These are phyloP conservation scores for Ptychadena robeensis DNA, from an alignment of 2,797 vertebrate genomes.

Conservation along the genomic window DNA sequence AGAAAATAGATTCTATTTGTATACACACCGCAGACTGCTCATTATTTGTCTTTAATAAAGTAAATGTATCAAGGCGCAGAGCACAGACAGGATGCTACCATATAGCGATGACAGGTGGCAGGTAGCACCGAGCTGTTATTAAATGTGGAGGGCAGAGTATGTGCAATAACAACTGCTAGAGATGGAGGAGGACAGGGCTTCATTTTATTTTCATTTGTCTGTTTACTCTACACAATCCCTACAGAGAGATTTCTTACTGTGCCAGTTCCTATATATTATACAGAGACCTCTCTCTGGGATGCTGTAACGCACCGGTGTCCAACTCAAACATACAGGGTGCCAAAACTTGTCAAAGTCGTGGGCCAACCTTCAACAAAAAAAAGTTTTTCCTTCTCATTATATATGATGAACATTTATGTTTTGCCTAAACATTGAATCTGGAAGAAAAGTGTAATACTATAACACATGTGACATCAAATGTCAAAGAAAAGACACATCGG, in stretches of 20 bases:
- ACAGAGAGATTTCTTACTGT: neutral
- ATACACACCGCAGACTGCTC: conserved; percentile 43
- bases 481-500: too few species aligned
- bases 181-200: conserved; percentile 24
- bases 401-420: too few species aligned
- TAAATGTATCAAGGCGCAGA: conserved; percentile 31
- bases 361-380: too few species aligned
- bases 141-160: conserved; percentile 32
- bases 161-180: conserved; percentile 41
- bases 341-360: too few species aligned
- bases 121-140: conserved; percentile 40
- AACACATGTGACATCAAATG: too few species aligned
- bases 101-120: conserved; percentile 57
- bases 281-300: too few species aligned
- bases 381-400: too few species aligned
- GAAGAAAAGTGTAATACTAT: too few species aligned
- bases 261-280: neutral
- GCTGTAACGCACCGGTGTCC: too few species aligned
- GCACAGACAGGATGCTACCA: conserved; percentile 38
- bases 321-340: too few species aligned
- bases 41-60: conserved; percentile 53
- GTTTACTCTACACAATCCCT: neutral
- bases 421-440: too few species aligned
- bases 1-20: conserved; percentile 17
- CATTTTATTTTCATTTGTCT: neutral